These are phyloP conservation scores for Notodonta ziczac DNA, from an alignment of 2,888 invertebrate genomes.

Conservation along the genomic window DNA sequence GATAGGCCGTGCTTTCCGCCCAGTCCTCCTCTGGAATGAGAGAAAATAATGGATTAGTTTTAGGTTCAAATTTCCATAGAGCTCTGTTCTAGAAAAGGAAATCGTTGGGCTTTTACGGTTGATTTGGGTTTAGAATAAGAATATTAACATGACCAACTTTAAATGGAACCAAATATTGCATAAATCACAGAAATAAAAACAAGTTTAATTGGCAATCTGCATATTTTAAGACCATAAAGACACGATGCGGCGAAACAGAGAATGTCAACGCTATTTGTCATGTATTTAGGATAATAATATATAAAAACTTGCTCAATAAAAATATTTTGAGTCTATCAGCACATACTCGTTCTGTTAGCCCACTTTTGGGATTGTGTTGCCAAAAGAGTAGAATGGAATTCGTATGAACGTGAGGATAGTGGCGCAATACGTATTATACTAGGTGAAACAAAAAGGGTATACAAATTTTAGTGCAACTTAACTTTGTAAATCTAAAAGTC, in stretches of 20 bases:
- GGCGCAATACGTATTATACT: no score
- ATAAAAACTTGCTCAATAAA: slow-evolving; percentile 23
- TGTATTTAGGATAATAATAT: slow-evolving; percentile 25
- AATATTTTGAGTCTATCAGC: slow-evolving; percentile 40
- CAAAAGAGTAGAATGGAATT: neutral
- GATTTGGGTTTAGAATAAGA: neutral
- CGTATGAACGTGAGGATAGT: neutral
- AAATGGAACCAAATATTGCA: slow-evolving; percentile 5
- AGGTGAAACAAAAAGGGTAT: no score
- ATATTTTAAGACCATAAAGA: neutral
- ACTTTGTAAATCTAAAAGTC: no score
- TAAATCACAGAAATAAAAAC: neutral
- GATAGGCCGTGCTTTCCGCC: slow-evolving; percentile 87
- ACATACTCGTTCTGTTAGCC: slow-evolving; percentile 48
- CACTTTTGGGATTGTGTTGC: slow-evolving; percentile 44
- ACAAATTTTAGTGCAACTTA: no score
- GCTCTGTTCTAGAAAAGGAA: neutral
- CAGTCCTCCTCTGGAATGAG: slow-evolving; percentile 89
- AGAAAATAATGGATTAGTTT: slow-evolving; percentile 19
- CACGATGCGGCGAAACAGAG: neutral
- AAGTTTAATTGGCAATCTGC: slow-evolving; percentile 3
- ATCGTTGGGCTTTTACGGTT: no score
- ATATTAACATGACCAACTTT: neutral
- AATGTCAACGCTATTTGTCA: slow-evolving; percentile 13
- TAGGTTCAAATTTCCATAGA: neutral